phyloP scores from a whole-genome alignment of 2,888 invertebrate species.

The Plutella xylostella region DNA sequence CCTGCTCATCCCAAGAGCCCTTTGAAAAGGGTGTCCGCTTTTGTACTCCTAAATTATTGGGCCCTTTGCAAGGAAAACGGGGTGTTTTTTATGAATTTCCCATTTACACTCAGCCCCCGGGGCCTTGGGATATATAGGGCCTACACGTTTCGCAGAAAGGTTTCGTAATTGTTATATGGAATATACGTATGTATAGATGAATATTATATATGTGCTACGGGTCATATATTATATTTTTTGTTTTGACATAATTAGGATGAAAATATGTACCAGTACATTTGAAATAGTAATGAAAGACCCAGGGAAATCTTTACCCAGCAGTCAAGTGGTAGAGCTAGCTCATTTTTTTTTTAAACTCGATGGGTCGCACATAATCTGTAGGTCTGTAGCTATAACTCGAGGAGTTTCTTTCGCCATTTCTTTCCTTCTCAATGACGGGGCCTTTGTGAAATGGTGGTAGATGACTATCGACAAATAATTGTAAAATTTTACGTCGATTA shows the following conservation, averaged over 20 bases:
- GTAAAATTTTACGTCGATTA: too few relatives aligned
- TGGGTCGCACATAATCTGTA: too few relatives aligned
- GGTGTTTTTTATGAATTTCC: constrained; percentile 64
- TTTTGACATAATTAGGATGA: background rate
- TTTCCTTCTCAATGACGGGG: too few relatives aligned
- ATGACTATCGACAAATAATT: too few relatives aligned
- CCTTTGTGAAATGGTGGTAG: too few relatives aligned
- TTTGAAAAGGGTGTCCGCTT: constrained; percentile 51
- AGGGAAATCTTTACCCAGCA: too few relatives aligned
- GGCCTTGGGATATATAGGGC: background rate
- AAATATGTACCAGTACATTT: background rate
- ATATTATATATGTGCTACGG: background rate
- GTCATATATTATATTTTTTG: background rate
- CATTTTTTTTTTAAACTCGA: too few relatives aligned
- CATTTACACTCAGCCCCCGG: constrained; percentile 34
- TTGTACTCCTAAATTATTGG: constrained; percentile 65
- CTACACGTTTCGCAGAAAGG: background rate
- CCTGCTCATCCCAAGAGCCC: constrained; percentile 58
- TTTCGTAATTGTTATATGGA: background rate
- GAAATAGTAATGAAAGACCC: background rate
- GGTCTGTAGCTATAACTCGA: too few relatives aligned
- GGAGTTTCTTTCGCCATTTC: too few relatives aligned
- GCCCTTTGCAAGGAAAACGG: constrained; percentile 65
- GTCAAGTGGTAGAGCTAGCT: too few relatives aligned
- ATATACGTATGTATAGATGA: background rate